Evolutionary conservation across 2,888 invertebrate genomes (phyloP), one percentile per base, ranked within the genome.

Genomic region (Lasioglossum marginatum): DNA sequence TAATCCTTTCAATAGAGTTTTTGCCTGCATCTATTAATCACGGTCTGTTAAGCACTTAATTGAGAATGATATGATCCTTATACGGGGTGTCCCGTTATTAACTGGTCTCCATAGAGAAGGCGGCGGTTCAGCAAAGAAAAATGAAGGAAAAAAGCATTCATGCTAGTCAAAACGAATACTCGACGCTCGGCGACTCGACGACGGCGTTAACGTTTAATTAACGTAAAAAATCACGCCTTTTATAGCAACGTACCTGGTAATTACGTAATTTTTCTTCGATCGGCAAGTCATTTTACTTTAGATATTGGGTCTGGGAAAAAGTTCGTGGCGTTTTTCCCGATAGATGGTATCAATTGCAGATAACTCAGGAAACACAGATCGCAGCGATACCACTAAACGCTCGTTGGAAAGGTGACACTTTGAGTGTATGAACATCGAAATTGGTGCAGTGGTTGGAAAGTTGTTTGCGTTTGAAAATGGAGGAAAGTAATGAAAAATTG

Each of bases 1-100:
- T 66, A 66, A 66, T 77, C 37, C 77, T 48, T 68, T 52, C n/a
- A 70, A 14, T 48, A 48, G 12, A 48, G 48, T 68, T 77, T 77
- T 77, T 68, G 34, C 48, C 48, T 37, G 66, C 37, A 48, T 37
- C 45, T 68, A 68, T 76, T 66, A 76, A 63, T 68, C 19, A 19
- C 34, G 16, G 19, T 52, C 48, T 77, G 31, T 60, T 76, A 37
- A 34, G 37, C 23, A 48, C 37, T 68, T 68, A 52, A 77, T 45
- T 68, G 43, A 45, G 31, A 77, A 77, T 66, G 19, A 34, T 43
- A 66, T 45, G 75, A 19, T 37, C 74, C 23, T 37, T 68, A 37
- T 5, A 37, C 73, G 34, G 34, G 48, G 52, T 37, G 34, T 73
- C 37, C 40, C 68, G 37, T 68, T 68, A 68, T n/a, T 37, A 37